Evolutionary conservation across 2,113 vertebrate genomes (phyloP), one percentile per base, ranked within the genome.

Genomic region (Prunella fulvescens): DNA sequence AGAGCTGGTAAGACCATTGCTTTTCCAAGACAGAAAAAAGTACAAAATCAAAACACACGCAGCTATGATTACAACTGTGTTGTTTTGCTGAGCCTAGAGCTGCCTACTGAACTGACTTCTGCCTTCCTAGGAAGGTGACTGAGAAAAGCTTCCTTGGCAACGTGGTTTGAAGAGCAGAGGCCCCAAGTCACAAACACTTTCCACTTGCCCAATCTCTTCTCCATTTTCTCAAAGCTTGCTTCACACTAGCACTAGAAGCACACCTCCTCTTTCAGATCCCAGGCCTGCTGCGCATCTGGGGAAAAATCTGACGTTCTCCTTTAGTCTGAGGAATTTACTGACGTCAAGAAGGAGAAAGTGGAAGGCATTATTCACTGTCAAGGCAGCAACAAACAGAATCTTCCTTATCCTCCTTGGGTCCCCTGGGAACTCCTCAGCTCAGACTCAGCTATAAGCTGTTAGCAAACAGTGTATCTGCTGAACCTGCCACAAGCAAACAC

Each of bases 21-120:
- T 97, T 97, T 97, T 93, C 97, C 96, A 97, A 94, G 93, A 93
- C 92, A 97, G 93, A 95, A 97, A 95, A 96, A 96, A 94, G 94
- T 94, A 96, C 96, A 97, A 93, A 96, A 94, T 95, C 92, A 96
- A 92, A 97, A 96, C 94, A 93, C 96, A 95, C 92, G 93, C 81
- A 92, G 81, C 96, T 91, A 95, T 83, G 77, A 94, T 96, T 65
- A 83, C 78, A 95, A 96, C 71, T 76, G 94, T 86, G 93, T 91
- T 76, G 86, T 82, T 93, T 92, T 96, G 86, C 93, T 92, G 60
- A 65, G 87, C 44, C 64, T 57, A n/a, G 45, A 94, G 66, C 35
- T 86, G 92, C 82, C 95, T 86, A 26, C 73, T 74, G 77, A 53
- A n/a, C 95, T 92, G 70, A 69, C 67, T 81, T 65, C 76, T 88